Percentiles rank a stretch among this genome's conserved stretches.
Conservation (phyloP, 2,797 vertebrate genomes). For the Helarctos malayanus region DNA sequence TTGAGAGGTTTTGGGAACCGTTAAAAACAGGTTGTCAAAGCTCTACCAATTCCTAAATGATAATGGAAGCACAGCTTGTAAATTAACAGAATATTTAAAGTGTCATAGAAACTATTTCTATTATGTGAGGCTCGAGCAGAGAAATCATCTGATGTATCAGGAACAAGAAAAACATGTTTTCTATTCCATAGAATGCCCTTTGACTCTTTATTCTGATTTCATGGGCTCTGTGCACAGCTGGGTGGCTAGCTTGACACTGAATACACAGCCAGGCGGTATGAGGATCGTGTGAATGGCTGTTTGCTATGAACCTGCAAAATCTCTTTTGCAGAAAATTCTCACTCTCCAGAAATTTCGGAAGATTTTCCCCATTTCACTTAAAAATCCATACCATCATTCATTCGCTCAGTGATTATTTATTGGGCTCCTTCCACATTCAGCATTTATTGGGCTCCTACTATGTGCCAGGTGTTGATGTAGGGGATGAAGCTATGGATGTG, state of each 20-base stretch:
- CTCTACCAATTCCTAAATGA: not conserved
- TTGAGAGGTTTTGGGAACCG: not conserved
- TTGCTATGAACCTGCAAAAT: not conserved
- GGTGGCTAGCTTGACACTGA: not conserved
- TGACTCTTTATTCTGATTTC: not conserved
- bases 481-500: no score
- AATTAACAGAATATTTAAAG: not conserved
- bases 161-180: not conserved
- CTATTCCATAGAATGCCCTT: not conserved
- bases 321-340: not conserved
- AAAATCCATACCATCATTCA: not conserved
- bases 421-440: not conserved
- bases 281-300: not conserved
- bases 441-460: not conserved
- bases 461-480: not conserved
- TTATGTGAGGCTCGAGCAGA: not conserved
- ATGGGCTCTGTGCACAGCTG: not conserved
- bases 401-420: not conserved
- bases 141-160: not conserved
- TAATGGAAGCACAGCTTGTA: not conserved
- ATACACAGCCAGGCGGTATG: not conserved
- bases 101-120: not conserved
- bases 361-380: not conserved
- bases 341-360: not conserved
- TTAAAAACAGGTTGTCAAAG: not conserved